Conservation (phyloP, 2,113 vertebrate species). For the Ciconia boyciana region DNA sequence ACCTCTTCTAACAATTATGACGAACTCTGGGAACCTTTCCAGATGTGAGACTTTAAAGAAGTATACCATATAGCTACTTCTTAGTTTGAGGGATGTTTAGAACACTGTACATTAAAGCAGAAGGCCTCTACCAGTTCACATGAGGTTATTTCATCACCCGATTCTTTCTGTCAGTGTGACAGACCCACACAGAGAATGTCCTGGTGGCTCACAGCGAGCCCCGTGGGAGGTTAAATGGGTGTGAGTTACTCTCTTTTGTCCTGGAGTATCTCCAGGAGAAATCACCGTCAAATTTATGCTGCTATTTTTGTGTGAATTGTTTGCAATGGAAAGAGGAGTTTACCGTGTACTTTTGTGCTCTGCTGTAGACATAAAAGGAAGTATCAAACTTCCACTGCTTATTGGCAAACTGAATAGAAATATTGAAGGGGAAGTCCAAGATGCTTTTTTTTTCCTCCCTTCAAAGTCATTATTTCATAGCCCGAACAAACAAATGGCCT, state of each 20-base stretch:
- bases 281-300: conserved; percentile 9
- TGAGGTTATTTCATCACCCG: background rate
- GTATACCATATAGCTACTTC: background rate
- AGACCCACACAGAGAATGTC: background rate
- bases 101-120: background rate
- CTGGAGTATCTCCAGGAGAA: conserved; percentile 21
- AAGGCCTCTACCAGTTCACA: background rate
- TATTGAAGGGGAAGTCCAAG: conserved; percentile 50
- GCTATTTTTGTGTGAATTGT: background rate
- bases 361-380: conserved; percentile 55
- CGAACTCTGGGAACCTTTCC: background rate
- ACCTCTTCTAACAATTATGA: background rate
- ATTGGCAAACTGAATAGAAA: conserved; percentile 42
- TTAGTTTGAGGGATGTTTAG: background rate
- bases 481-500: background rate
- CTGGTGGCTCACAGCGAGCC: background rate
- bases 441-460: background rate
- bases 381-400: conserved; percentile 51
- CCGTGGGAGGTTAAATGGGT: background rate
- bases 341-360: conserved; percentile 38
- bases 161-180: background rate
- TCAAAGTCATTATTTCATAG: background rate
- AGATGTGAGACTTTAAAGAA: background rate
- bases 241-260: background rate
- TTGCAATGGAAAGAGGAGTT: conserved; percentile 39